Conservation (phyloP, 2,113 vertebrate species). For the Uria lomvia region DNA sequence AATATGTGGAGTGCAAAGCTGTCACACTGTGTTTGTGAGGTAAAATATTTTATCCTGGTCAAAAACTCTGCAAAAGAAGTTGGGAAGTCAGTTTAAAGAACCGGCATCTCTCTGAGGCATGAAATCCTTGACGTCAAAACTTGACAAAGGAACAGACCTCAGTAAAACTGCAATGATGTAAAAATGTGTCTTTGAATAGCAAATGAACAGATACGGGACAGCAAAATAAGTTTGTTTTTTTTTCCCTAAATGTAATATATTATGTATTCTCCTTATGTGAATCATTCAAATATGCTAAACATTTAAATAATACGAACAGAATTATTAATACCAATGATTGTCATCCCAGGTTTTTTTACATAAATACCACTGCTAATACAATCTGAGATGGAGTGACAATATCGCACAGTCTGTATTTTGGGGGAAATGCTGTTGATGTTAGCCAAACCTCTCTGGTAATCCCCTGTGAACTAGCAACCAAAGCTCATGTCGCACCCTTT, state of each 20-base stretch:
- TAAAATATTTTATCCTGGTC: not conserved
- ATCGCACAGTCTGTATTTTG: accelerated
- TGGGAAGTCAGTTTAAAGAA: not conserved
- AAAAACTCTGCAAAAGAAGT: not conserved
- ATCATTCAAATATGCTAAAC: not conserved
- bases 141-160: not conserved
- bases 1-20: not conserved
- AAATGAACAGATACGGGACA: not conserved
- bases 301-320: not conserved
- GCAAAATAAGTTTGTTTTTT: not conserved
- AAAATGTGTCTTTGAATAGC: not conserved
- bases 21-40: not conserved
- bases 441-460: not conserved
- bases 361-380: not conserved
- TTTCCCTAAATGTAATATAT: not conserved
- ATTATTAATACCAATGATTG: not conserved
- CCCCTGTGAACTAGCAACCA: not conserved
- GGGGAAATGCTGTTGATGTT: not conserved
- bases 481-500: not conserved
- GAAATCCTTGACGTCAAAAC: not conserved
- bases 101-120: not conserved
- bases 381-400: not conserved
- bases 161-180: constrained; percentile 7
- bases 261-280: not conserved
- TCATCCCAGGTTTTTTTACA: not conserved